phyloP scores from a whole-genome alignment of 2,797 vertebrate genomes.

The Gallinago solitaria region DNA sequence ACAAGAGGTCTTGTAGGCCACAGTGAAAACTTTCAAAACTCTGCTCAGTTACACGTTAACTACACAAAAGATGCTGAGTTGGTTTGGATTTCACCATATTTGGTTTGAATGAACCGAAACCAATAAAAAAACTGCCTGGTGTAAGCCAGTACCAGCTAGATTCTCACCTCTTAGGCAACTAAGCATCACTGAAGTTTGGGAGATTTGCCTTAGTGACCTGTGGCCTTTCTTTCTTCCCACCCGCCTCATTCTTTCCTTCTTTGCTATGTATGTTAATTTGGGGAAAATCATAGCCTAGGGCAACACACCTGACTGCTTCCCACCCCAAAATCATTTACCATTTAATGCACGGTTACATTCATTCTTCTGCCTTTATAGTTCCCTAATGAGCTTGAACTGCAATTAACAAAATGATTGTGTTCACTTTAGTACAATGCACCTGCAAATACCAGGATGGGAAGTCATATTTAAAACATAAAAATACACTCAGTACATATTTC shows the following conservation, averaged over 20 bases:
- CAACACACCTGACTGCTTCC: slow-evolving; percentile 68
- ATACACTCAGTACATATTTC: background rate
- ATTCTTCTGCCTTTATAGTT: slow-evolving; percentile 72
- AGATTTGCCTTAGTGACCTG: slow-evolving; percentile 55
- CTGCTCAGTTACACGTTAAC: background rate
- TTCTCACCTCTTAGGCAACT: background rate
- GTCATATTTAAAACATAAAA: slow-evolving; percentile 47
- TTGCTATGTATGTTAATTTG: slow-evolving; percentile 68
- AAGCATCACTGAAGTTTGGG: background rate
- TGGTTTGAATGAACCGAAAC: background rate
- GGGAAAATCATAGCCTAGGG: slow-evolving; percentile 66
- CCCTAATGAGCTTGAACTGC: slow-evolving; percentile 73
- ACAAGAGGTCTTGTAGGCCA: background rate
- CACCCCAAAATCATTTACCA: slow-evolving; percentile 72
- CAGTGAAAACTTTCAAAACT: background rate
- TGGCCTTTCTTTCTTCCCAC: slow-evolving; percentile 66
- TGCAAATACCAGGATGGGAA: slow-evolving; percentile 66
- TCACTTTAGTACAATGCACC: slow-evolving; percentile 68
- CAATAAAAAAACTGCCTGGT: background rate
- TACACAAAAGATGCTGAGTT: background rate
- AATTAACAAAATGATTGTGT: slow-evolving; percentile 73
- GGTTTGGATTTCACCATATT: background rate
- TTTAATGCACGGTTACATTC: slow-evolving; percentile 72
- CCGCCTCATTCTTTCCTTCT: slow-evolving; percentile 56
- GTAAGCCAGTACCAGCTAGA: background rate